Evolutionary conservation across 2,113 vertebrate species (phyloP).

Genomic region (Pelodiscus sinensis): DNA sequence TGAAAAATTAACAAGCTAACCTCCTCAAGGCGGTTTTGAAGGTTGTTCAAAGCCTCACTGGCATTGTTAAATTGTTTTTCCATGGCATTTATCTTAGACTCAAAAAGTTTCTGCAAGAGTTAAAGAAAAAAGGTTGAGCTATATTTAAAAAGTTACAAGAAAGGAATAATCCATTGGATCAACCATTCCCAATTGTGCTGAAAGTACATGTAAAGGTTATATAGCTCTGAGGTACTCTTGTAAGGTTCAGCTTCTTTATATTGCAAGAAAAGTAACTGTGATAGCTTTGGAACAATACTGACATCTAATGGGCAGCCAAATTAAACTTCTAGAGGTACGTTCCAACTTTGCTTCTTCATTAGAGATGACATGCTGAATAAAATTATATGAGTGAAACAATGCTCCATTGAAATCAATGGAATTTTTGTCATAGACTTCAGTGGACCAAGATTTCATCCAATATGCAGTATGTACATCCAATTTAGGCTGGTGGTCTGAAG

Average conservation of each 20-base stretch:
- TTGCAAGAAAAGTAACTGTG: background rate
- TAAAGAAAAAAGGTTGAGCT: background rate
- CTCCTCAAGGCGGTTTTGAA: conserved; percentile 52
- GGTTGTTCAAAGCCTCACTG: conserved; percentile 53
- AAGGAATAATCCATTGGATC: background rate
- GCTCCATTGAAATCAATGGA: background rate
- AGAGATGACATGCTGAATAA: background rate
- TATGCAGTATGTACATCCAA: accelerated
- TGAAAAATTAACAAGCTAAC: conserved; percentile 62
- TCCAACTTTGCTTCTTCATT: background rate
- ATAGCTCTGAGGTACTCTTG: background rate
- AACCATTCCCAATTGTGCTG: background rate
- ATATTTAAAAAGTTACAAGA: background rate
- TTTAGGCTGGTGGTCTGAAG: background rate
- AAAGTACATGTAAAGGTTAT: background rate
- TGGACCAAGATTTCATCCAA: background rate
- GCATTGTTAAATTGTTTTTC: conserved; percentile 56
- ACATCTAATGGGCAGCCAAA: background rate
- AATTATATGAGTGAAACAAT: background rate
- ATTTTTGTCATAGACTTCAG: background rate
- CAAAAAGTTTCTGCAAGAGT: background rate
- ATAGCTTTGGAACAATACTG: background rate
- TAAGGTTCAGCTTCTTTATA: background rate
- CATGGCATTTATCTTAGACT: conserved; percentile 15
- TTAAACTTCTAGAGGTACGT: background rate